Base-by-base conservation (phyloP, 2,888 invertebrate genomes). In the Galerucella calmariensis region DNA sequence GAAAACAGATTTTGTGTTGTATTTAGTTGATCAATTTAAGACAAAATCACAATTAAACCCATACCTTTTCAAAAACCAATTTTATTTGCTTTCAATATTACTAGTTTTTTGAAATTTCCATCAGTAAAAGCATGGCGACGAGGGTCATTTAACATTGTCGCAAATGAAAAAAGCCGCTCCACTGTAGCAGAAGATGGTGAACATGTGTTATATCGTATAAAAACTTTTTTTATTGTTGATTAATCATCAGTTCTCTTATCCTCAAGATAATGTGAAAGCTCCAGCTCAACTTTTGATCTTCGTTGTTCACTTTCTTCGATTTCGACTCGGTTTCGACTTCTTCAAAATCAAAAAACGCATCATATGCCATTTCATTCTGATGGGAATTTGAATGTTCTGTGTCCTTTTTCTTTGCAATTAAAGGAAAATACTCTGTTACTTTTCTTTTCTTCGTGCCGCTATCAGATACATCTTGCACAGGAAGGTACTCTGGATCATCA, bases 101-200 rank as follows among this genome's bases (percentile, higher is more conserved):
- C 74, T 12, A 72, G 59, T 72, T 72, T 72, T 65, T 75, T 61
- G 11, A 61, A 67, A n/a, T 74, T 73, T 14, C 9, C 16, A 61
- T 72, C 72, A 27, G 59, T 68, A 10, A 71, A 48, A n/a, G 27
- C 67, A 44, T 75, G 67, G 41, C 66, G 24, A 35, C 67, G 44
- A 46, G 69, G 71, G 62, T 35, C 48, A 24, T 69, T 76, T 12
- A 69, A 46, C 59, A 70, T 72, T 14, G 67, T 66, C 12, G 74
- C 74, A 65, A 74, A 74, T 11, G 70, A 70, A 24, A 70, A 61
- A 9, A 70, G 61, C 11, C 63, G 62, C 46, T 70, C 63, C 41
- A 78, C 78, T 27, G 76, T 70, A 8, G 73, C 78, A 69, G 76
- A 78, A 27, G 76, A 75, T 11, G 72, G 74, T 56, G 77, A 58